Evolutionary conservation across 2,888 invertebrate genomes (phyloP), one percentile per base, ranked within the genome.

Genomic region (Hemistola chrysoprasaria): DNA sequence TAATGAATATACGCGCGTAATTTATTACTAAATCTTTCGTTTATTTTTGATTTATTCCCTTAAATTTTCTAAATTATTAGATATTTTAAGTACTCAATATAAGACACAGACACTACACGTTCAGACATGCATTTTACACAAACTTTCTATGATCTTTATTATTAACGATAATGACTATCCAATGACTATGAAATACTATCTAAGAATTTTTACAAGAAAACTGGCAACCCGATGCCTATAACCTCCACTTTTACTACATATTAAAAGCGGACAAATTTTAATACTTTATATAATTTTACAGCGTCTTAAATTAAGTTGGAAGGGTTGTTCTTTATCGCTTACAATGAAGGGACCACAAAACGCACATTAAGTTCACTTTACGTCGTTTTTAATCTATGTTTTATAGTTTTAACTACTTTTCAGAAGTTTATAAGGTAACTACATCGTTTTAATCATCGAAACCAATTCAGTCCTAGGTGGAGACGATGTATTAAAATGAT

Each of bases 1-100:
- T 46, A 39, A 65, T 75, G 65, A 84, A 84, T 83, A 87, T 70
- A 86, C 56, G 56, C 65, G 65, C 75, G 73, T 71, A 75, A 74
- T 69, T 71, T 73, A 75, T 70, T 72, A 64, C 40, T 59, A 46
- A 62, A 47, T 53, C 59, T 66, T 78, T 62, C 50, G 51, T 55
- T 56, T 53, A 61, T 59, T 58, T 71, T 65, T 50, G 9, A 10
- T 6, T 1, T 11, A 20, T 25, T 40, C 20, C 24, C 22, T 11
- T 32, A 23, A 11, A 9, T 24, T 3, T 11, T 21, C 24, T 40
- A 25, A 1, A 29, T 22, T 25, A 16, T 16, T 16, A 16, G 4
- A 16, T 16, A 3, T 3, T 16, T 16, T 16, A 16, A 16, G 16
- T 16, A 16, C 16, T n/a, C n/a, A n/a, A n/a, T n/a, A n/a, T n/a